Conservation (phyloP, 2,888 invertebrate species). For the Masnerella sp. region DNA sequence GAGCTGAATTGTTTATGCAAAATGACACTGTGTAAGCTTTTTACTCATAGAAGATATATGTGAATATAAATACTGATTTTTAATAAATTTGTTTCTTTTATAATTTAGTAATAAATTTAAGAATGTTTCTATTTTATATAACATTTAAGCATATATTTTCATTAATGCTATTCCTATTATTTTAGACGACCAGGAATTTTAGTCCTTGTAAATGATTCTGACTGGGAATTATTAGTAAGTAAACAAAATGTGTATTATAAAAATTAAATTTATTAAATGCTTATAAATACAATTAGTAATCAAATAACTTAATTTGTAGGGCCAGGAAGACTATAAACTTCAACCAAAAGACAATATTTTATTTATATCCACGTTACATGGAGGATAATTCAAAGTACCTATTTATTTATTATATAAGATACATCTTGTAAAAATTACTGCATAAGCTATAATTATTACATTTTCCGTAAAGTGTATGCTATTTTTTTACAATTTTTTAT, state of each 20-base stretch:
- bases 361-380: constrained; percentile 91
- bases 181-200: constrained; percentile 91
- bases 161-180: no score
- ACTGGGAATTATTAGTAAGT: constrained; percentile 93
- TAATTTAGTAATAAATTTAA: no score
- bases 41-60: not conserved
- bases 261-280: no score
- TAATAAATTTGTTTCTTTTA: no score
- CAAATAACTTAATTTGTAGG: constrained; percentile 76
- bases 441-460: no score
- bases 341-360: constrained; percentile 85
- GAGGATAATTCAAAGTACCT: constrained; percentile 83
- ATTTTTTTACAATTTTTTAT: not conserved
- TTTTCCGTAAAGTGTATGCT: not conserved
- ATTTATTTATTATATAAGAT: no score
- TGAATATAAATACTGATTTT: not conserved
- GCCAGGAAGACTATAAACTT: constrained; percentile 85
- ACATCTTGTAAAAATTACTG: no score
- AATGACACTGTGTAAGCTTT: constrained; percentile 79
- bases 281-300: no score
- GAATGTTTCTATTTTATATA: no score
- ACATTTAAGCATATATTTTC: no score
- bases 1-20: constrained; percentile 84
- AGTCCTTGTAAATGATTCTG: constrained; percentile 95
- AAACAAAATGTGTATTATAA: not conserved